Conservation (phyloP, 2,797 vertebrate genomes). For the Alca torda region DNA sequence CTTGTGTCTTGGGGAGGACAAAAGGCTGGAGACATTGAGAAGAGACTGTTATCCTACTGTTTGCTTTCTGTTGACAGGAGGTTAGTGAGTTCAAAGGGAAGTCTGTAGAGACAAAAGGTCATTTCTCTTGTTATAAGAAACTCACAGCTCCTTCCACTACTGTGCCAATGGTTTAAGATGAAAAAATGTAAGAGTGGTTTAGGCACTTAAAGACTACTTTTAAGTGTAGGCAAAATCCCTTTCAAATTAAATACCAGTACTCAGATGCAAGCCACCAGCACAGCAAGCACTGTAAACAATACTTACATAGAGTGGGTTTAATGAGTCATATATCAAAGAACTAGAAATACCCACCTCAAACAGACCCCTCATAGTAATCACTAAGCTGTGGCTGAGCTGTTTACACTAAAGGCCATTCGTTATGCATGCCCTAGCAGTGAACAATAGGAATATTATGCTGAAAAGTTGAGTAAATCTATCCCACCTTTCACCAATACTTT, state of each 20-base stretch:
- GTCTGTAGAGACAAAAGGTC: neutral
- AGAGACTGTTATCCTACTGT: neutral
- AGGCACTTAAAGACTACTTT: slow-evolving; percentile 15
- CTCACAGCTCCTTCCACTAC: neutral
- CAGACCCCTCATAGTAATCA: slow-evolving; percentile 29
- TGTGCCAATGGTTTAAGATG: neutral
- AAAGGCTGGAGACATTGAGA: slow-evolving; percentile 1
- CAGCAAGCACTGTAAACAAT: slow-evolving; percentile 43
- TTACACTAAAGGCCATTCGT: slow-evolving; percentile 60
- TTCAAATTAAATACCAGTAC: slow-evolving; percentile 21
- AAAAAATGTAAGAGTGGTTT: slow-evolving; percentile 12
- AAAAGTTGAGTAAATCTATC: slow-evolving; percentile 63
- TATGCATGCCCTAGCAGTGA: slow-evolving; percentile 33
- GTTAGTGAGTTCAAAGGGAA: slow-evolving; percentile 10
- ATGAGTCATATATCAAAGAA: slow-evolving; percentile 64
- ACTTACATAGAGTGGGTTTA: slow-evolving; percentile 42
- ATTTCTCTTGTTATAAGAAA: slow-evolving; percentile 23
- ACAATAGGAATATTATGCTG: slow-evolving; percentile 69
- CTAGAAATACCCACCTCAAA: slow-evolving; percentile 52
- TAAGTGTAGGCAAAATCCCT: slow-evolving; percentile 47
- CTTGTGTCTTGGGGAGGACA: neutral
- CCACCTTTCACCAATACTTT: slow-evolving; percentile 62
- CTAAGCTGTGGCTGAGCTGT: slow-evolving; percentile 31
- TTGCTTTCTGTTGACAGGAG: slow-evolving; percentile 7
- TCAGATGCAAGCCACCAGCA: slow-evolving; percentile 32